Conservation (phyloP, 2,797 vertebrate genomes). For the Propithecus deckenii region DNA sequence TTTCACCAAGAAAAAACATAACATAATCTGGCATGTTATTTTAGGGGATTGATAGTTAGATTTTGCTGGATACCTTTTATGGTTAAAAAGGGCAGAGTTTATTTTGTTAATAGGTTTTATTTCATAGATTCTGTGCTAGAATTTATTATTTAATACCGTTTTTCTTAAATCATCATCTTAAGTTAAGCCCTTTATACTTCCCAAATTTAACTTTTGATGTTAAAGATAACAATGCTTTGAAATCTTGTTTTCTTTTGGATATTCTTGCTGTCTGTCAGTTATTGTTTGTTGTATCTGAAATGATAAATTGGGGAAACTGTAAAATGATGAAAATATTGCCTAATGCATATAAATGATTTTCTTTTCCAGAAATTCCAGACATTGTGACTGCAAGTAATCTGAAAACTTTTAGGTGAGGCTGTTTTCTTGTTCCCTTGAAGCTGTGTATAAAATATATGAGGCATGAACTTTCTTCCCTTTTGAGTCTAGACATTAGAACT, state of each 20-base stretch:
- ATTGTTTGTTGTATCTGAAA: neutral
- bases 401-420: constrained; percentile 93
- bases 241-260: constrained; percentile 2
- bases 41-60: neutral
- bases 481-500: neutral
- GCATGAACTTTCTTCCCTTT: neutral
- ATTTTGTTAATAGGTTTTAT: neutral
- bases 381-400: constrained; percentile 93
- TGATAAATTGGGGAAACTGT: neutral
- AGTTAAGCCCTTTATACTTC: neutral
- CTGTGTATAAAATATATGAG: neutral
- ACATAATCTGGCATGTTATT: neutral
- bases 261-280: neutral
- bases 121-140: neutral
- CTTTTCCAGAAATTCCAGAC: constrained; percentile 94
- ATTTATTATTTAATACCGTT: neutral
- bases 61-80: neutral
- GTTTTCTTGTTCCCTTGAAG: neutral
- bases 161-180: neutral
- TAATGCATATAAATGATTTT: constrained; percentile 36
- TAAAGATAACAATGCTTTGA: neutral
- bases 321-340: neutral
- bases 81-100: neutral
- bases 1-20: neutral
- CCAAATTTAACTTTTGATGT: neutral